Evolutionary conservation across 2,797 vertebrate genomes (phyloP).

Genomic region (Chanos chanos): DNA sequence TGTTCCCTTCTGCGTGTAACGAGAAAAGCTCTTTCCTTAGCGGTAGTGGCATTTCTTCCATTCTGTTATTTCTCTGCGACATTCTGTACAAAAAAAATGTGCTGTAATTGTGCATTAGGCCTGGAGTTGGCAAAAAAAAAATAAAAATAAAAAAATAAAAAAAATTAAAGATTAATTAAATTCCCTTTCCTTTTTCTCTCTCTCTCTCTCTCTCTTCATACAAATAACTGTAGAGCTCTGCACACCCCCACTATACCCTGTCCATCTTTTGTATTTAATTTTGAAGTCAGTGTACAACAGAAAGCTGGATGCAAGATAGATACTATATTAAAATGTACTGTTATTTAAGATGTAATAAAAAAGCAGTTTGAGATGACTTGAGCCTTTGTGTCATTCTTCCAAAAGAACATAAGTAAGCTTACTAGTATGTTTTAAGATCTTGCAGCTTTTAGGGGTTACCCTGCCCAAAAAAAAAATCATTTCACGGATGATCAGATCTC

Average conservation of each 20-base stretch:
- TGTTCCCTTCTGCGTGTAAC: conserved; percentile 79
- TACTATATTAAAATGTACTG: conserved; percentile 99
- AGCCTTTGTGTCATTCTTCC: too few relatives aligned
- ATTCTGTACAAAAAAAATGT: conserved; percentile 92
- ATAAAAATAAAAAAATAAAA: conserved; percentile 63
- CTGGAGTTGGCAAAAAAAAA: conserved; percentile 88
- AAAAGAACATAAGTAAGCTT: too few relatives aligned
- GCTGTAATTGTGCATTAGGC: conserved; percentile 94
- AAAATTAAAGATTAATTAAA: conserved; percentile 67
- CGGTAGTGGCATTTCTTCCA: conserved; percentile 84
- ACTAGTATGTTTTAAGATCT: too few relatives aligned
- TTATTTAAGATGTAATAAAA: conserved; percentile 99
- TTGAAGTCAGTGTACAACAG: conserved; percentile 99
- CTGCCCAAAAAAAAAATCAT: too few relatives aligned
- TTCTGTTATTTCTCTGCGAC: conserved; percentile 81
- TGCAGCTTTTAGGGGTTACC: too few relatives aligned
- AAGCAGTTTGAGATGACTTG: conserved; percentile 99
- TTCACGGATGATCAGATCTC: too few relatives aligned
- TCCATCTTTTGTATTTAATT: conserved; percentile 99
- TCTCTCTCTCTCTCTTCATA: conserved; percentile 65
- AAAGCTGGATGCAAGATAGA: conserved; percentile 99
- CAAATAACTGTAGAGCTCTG: conserved; percentile 91
- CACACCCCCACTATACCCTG: conserved; percentile 80
- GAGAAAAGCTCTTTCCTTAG: conserved; percentile 81
- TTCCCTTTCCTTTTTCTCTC: conserved; percentile 70